Percentiles rank a stretch among this genome's conserved stretches.
phyloP scores from a whole-genome alignment of 1,140 invertebrate genomes.

The Aphelinus atriplicis region DNA sequence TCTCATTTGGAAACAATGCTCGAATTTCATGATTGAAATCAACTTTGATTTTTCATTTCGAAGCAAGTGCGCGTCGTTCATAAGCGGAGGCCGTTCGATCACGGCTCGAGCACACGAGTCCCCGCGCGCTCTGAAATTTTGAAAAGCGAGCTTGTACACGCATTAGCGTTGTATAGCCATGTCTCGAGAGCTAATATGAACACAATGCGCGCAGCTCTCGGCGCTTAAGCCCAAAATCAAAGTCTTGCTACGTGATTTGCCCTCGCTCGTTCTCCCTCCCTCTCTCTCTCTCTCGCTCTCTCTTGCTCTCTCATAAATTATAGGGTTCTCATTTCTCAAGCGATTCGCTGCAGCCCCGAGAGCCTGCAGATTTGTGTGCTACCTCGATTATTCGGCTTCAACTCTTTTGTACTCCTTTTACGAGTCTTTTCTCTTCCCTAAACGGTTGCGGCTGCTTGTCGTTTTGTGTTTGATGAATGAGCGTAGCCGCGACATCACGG shows the following conservation, averaged over 20 bases:
- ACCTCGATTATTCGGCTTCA: slow-evolving; percentile 6
- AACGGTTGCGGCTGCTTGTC: slow-evolving; percentile 11
- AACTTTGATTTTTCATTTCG: too few relatives aligned
- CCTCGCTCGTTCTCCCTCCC: too few relatives aligned
- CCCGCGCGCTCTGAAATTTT: background rate
- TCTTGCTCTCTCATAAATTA: slow-evolving; percentile 32
- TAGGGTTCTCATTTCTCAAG: slow-evolving; percentile 15
- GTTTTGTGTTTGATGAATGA: slow-evolving; percentile 9
- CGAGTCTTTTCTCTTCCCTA: slow-evolving; percentile 15
- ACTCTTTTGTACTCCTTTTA: slow-evolving; percentile 27
- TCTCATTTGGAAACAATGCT: too few relatives aligned
- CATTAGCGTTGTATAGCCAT: background rate
- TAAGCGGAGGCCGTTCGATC: too few relatives aligned
- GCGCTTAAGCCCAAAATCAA: slow-evolving; percentile 36
- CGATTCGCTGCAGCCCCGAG: background rate
- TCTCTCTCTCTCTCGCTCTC: too few relatives aligned
- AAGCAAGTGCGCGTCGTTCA: too few relatives aligned
- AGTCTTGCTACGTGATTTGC: slow-evolving; percentile 28
- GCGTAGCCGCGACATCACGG: background rate
- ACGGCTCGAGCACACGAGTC: background rate
- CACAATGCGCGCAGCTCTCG: slow-evolving; percentile 25
- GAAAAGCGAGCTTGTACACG: background rate
- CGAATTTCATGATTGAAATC: too few relatives aligned
- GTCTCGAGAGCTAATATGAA: slow-evolving; percentile 39
- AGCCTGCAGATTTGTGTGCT: background rate